Evolutionary conservation across 2,113 vertebrate genomes (phyloP).

Genomic region (Gallinago paraguaiae): DNA sequence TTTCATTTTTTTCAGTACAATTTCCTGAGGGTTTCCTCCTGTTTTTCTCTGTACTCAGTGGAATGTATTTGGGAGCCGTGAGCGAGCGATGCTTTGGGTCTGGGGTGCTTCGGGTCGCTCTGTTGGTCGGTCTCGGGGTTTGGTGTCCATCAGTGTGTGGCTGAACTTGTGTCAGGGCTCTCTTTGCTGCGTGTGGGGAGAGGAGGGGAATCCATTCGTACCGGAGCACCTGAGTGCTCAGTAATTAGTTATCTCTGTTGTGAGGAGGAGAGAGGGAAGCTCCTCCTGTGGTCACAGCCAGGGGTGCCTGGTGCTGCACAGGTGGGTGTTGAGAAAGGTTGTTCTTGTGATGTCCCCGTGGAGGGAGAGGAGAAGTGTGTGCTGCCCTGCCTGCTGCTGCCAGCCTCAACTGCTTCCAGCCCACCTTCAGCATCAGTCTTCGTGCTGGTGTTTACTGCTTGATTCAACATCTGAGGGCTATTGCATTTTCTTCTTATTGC

Average conservation of each 20-base stretch:
- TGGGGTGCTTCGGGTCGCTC: accelerated
- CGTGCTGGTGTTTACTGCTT: not conserved
- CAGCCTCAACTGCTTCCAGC: accelerated
- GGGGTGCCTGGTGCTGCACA: accelerated
- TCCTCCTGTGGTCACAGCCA: not conserved
- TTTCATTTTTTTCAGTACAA: accelerated
- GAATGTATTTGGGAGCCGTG: not conserved
- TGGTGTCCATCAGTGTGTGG: accelerated
- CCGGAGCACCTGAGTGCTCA: accelerated
- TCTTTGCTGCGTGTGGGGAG: not conserved
- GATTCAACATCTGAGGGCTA: not conserved
- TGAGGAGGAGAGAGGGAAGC: not conserved
- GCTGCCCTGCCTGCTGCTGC: not conserved
- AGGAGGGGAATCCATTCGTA: accelerated
- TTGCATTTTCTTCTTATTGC: not conserved
- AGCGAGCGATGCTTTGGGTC: not conserved
- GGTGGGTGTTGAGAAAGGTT: accelerated
- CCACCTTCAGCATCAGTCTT: not conserved
- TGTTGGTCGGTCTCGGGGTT: accelerated
- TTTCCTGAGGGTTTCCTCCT: not conserved
- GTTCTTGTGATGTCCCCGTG: accelerated
- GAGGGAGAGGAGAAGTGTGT: too few species aligned
- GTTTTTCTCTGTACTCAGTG: not conserved
- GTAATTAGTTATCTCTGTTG: not conserved
- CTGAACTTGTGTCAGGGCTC: accelerated